phyloP scores from a whole-genome alignment of 2,888 invertebrate species.

The Scaptomyza polygonia region DNA sequence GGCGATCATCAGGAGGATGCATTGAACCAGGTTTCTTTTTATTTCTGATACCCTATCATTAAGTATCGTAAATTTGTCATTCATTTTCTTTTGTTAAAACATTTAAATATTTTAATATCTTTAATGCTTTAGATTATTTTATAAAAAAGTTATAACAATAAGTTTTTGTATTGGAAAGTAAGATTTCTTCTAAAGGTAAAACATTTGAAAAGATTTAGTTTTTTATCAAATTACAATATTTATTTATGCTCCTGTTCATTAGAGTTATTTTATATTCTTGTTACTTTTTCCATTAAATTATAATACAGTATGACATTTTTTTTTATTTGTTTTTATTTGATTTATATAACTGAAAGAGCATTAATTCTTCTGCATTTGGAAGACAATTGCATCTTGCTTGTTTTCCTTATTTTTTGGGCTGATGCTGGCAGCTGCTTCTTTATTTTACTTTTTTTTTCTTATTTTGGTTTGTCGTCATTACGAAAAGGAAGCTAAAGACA shows the following conservation, averaged over 20 bases:
- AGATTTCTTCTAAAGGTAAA: no score
- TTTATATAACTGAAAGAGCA: constrained; percentile 5
- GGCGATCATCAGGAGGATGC: constrained; percentile 53
- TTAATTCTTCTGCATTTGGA: constrained; percentile 7
- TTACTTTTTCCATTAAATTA: no score
- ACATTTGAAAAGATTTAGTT: no score
- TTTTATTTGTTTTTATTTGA: no score
- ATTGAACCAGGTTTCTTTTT: constrained; percentile 44
- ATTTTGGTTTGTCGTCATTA: constrained; percentile 70
- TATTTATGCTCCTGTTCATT: no score
- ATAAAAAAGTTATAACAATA: no score
- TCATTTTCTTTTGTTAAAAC: neutral
- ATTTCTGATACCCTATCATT: constrained; percentile 10
- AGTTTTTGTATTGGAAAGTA: no score
- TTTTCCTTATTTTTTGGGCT: constrained; percentile 38
- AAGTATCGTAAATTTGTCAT: neutral
- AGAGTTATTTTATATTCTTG: no score
- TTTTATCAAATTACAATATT: no score
- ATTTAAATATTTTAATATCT: neutral
- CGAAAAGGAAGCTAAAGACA: constrained; percentile 77
- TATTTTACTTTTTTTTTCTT: neutral
- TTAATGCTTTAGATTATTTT: no score
- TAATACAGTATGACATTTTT: no score
- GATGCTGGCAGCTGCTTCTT: constrained; percentile 67
- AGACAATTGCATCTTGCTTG: constrained; percentile 4